Evolutionary conservation across 2,797 vertebrate genomes (phyloP), one percentile per base, ranked within the genome.

Genomic region (Astyanax mexicanus): DNA sequence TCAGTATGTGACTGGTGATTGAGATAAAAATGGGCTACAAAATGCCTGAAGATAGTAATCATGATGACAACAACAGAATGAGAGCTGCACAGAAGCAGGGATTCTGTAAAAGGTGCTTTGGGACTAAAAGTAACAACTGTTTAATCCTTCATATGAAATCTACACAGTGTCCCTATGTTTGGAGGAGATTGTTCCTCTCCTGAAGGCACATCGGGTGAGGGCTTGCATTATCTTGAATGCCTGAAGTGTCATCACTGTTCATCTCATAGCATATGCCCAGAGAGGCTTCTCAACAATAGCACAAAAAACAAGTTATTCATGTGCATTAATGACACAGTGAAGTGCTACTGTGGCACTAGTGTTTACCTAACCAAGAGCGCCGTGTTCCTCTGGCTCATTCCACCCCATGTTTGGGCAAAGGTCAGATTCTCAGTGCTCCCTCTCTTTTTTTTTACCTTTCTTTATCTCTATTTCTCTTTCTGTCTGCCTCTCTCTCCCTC

Each of bases 141-240:
- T 79, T 79, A 84, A 79, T 15, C 79, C 66, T 40, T 38, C 32
- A 83, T 73, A 79, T 81, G 65, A 83, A 81, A 79, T 78, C 82
- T 55, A 62, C 75, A 70, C 60, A 6, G 61, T 49, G 45, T 21
- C 61, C 73, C 73, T 67, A 25, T 54, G 72, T 70, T 72, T 75
- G 55, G 52, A 80, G 71, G 69, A 15, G 69, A 74, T 71, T 57
- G 77, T 75, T 77, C 60, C 45, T 49, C 65, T 79, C 55, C 66
- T 64, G 66, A 69, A 47, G 65, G 74, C 66, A 72, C 77, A 75
- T 49, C 29, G 73, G 62, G 73, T 68, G 70, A 79, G 70, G 71
- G 72, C 80, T 85, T 81, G 70, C 80, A 88, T 90, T 89, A 90
- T 84, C 80, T 90, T 82, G 83, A 92, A 88, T 88, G 87, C 72